phyloP scores from a whole-genome alignment of 2,797 vertebrate species.

The Cryptoblepharus egeriae region DNA sequence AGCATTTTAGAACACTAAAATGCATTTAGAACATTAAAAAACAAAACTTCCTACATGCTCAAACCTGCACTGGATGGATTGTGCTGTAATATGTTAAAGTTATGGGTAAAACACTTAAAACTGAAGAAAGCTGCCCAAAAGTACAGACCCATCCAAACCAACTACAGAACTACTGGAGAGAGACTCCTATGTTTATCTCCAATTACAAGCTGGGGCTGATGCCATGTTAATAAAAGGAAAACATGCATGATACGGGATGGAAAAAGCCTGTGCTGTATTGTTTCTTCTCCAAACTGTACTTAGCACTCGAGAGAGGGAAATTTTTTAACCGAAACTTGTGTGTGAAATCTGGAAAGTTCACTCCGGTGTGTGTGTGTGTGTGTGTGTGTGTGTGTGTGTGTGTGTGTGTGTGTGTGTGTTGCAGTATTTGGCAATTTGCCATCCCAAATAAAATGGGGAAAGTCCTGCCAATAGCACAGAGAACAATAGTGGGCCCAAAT shows the following conservation, averaged over 20 bases:
- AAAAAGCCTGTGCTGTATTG: conserved; percentile 23
- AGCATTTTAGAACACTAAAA: not conserved
- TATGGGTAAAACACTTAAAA: conserved; percentile 48
- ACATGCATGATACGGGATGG: conserved; percentile 3
- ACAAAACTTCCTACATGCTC: not conserved
- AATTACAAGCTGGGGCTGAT: conserved; percentile 20
- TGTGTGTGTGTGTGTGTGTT: conserved; percentile 13
- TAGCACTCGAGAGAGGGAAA: conserved; percentile 2
- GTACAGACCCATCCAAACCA: conserved; percentile 27
- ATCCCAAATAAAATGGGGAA: conserved; percentile 62
- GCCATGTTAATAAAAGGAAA: conserved; percentile 34
- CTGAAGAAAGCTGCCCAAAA: conserved; percentile 20
- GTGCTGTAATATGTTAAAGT: too few relatives aligned
- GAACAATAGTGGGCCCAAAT: conserved; percentile 59
- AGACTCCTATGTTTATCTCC: conserved; percentile 1
- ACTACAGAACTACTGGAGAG: conserved; percentile 31
- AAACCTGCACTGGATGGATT: too few relatives aligned
- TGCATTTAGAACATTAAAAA: too few relatives aligned
- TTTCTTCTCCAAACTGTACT: conserved; percentile 32
- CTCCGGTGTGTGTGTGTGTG: conserved; percentile 9
- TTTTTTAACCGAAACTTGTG: conserved; percentile 31
- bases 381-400: not conserved
- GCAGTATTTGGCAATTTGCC: conserved; percentile 57
- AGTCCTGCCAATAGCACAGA: conserved; percentile 64
- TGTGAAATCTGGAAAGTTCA: conserved; percentile 48